A percentile compares a stretch with the other conserved stretches of the same genome.
phyloP scores from a whole-genome alignment of 2,797 vertebrate genomes.

The Synanceia verrucosa region DNA sequence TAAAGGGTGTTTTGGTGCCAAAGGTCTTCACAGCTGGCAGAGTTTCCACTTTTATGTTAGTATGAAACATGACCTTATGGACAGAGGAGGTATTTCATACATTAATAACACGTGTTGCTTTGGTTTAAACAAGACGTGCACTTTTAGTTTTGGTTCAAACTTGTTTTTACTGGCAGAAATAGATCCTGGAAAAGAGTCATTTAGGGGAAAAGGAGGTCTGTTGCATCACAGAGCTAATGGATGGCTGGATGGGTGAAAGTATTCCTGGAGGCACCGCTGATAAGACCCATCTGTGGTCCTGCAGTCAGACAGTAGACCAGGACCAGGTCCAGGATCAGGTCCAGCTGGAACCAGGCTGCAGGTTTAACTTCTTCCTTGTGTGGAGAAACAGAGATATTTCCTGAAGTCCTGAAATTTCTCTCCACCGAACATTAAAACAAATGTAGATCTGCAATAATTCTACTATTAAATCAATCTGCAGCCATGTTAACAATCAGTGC shows the following conservation, averaged over 20 bases:
- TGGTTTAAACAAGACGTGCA: neutral
- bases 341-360: constrained; percentile 37
- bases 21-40: constrained; percentile 25
- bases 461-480: too few relatives aligned
- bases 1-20: constrained; percentile 23
- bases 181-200: constrained; percentile 76
- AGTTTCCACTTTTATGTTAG: constrained; percentile 5
- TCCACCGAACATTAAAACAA: constrained; percentile 22
- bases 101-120: neutral
- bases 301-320: constrained; percentile 14
- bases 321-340: neutral
- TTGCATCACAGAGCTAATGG: constrained; percentile 60
- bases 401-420: constrained; percentile 7
- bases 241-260: constrained; percentile 48
- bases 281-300: constrained; percentile 56
- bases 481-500: too few relatives aligned
- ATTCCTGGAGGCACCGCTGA: constrained; percentile 42
- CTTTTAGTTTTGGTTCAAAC: constrained; percentile 34
- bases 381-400: constrained; percentile 21
- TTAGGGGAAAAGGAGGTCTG: constrained; percentile 75
- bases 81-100: neutral
- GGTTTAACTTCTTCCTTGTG: constrained; percentile 23
- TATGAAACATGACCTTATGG: constrained; percentile 2
- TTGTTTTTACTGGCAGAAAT: constrained; percentile 56
- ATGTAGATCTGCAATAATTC: too few relatives aligned